Conservation (phyloP, 2,113 vertebrate genomes). For the Paradisaea rubra region DNA sequence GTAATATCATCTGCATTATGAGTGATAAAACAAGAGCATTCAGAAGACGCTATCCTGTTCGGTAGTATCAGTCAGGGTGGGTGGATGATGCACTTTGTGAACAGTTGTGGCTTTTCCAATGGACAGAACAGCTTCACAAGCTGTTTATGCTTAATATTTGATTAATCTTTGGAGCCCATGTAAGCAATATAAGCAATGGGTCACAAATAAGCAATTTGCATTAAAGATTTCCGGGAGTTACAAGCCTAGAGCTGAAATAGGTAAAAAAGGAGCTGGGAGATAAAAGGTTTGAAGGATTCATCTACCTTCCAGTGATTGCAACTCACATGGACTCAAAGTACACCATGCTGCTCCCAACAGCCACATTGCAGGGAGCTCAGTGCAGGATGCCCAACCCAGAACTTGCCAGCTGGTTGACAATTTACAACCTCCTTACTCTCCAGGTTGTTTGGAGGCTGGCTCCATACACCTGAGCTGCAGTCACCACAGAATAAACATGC, state of each 20-base stretch:
- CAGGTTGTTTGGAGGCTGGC: not conserved
- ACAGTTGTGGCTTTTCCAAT: not conserved
- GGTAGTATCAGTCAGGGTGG: not conserved
- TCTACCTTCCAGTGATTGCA: not conserved
- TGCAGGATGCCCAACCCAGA: not conserved
- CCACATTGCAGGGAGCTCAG: not conserved
- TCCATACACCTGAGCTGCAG: not conserved
- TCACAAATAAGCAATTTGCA: not conserved
- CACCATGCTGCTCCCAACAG: not conserved
- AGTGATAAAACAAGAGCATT: not conserved
- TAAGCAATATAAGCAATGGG: not conserved
- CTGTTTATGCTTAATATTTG: not conserved
- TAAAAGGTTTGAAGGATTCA: not conserved
- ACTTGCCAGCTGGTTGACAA: not conserved
- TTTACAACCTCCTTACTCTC: not conserved
- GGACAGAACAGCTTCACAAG: not conserved
- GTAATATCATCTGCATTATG: not conserved
- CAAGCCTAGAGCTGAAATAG: not conserved
- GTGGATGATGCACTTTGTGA: not conserved
- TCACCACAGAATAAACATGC: not conserved
- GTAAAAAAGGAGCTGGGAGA: not conserved
- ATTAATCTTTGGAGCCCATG: not conserved
- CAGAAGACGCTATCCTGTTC: not conserved
- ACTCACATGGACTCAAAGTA: not conserved
- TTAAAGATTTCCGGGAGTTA: not conserved